Evolutionary conservation across 2,113 vertebrate species (phyloP).

Genomic region (Cettia cetti): DNA sequence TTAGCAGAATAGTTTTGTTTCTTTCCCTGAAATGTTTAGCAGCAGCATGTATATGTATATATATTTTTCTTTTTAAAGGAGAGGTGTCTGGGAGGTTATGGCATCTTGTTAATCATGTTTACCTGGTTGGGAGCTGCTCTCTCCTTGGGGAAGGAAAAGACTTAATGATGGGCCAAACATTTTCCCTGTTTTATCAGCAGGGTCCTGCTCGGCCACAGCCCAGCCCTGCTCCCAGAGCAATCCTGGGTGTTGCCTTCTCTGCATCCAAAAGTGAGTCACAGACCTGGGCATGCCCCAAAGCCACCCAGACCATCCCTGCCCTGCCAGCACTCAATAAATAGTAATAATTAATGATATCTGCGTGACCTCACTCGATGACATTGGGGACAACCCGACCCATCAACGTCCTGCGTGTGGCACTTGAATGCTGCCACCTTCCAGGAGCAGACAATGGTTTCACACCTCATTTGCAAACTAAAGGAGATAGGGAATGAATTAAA

Average conservation of each 20-base stretch:
- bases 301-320: neutral
- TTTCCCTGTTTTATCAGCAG: neutral
- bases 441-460: slow-evolving; percentile 52
- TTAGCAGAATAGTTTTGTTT: neutral
- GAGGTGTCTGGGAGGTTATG: neutral
- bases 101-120: slow-evolving; percentile 5
- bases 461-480: slow-evolving; percentile 68
- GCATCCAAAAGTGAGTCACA: neutral
- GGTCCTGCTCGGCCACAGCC: neutral
- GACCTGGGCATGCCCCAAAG: neutral
- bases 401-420: neutral
- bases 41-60: neutral
- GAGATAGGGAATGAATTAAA: slow-evolving; percentile 71
- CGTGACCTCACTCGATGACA: neutral
- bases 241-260: accelerated
- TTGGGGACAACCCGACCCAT: neutral
- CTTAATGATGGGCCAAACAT: neutral
- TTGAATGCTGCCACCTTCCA: slow-evolving; percentile 42
- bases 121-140: neutral
- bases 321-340: neutral
- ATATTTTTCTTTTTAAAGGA: neutral
- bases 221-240: neutral
- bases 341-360: slow-evolving; percentile 1
- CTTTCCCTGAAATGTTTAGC: neutral
- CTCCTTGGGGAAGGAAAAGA: neutral